Evolutionary conservation across 2,888 invertebrate genomes (phyloP), one percentile per base, ranked within the genome.

Genomic region (Tholera decimalis): DNA sequence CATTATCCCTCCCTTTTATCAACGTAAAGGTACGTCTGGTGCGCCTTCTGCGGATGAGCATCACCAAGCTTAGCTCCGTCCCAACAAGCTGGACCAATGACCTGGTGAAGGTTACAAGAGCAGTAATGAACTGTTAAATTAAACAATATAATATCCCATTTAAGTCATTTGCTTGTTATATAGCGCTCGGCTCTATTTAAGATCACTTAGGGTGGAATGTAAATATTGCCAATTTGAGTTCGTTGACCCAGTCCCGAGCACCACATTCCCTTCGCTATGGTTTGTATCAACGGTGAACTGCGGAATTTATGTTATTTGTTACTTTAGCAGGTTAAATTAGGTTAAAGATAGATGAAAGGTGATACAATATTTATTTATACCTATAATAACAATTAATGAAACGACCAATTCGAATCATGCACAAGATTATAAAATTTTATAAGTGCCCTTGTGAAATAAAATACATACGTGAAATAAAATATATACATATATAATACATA

Each of bases 201-300:
- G 8, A 58, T 76, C 77, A 39, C 24, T 53, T 54, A 43, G 46
- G 43, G 54, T 50, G 28, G 47, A 41, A 22, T 65, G 64, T 79
- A 72, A 78, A 79, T 65, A 79, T 68, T 78, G 79, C 76, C 33
- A 73, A 72, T 75, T 70, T 37, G 13, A 59, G 75, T 41, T 39
- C 59, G 41, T 54, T 60, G 76, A 57, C 56, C 59, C 18, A 44
- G 39, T 64, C 51, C 39, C 18, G 59, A 33, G 50, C 54, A 24
- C 50, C 39, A 35, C 53, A 46, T 60, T 69, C 64, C 66, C 72
- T 72, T 56, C 41, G 49, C 28, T 43, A 49, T 61, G 60, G 75
- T 67, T 76, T 78, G 64, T 78, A 76, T 73, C 53, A 57, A 53
- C 24, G 20, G 22, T 62, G 5, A 47, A 55, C 41, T 51, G n/a